These are phyloP conservation scores for Plusia festucae DNA, from an alignment of 2,888 invertebrate species.

Conservation along the genomic window DNA sequence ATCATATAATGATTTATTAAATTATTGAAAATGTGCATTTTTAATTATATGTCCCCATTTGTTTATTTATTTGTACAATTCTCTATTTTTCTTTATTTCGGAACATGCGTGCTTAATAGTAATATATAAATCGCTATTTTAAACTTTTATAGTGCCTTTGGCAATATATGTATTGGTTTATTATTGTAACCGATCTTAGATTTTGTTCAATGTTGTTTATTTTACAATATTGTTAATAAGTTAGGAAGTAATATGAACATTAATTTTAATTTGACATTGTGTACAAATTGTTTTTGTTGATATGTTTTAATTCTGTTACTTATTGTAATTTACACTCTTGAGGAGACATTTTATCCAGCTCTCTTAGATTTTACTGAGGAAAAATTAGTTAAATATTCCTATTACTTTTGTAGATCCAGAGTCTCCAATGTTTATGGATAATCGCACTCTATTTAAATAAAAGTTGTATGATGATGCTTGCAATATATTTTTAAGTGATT, in stretches of 20 bases:
- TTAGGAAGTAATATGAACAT: slow-evolving; percentile 19
- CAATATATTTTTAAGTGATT: slow-evolving; percentile 6
- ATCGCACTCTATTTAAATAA: slow-evolving; percentile 49
- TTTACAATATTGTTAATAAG: slow-evolving; percentile 40
- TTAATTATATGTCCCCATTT: not conserved
- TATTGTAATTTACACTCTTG: slow-evolving; percentile 37
- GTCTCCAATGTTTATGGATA: slow-evolving; percentile 16
- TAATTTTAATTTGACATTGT: slow-evolving; percentile 51
- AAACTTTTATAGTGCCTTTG: not conserved
- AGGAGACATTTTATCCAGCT: slow-evolving; percentile 31
- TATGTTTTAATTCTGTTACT: slow-evolving; percentile 57
- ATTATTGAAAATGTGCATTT: slow-evolving; percentile 1
- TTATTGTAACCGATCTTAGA: slow-evolving; percentile 19
- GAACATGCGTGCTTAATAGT: not conserved
- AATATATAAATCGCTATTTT: not conserved
- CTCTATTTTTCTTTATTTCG: not conserved
- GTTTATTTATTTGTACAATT: not conserved
- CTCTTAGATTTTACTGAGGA: slow-evolving; percentile 27
- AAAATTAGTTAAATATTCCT: slow-evolving; percentile 25
- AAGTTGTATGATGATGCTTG: slow-evolving; percentile 36
- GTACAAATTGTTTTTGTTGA: slow-evolving; percentile 59
- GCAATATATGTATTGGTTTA: slow-evolving; percentile 25
- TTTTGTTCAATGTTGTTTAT: slow-evolving; percentile 35
- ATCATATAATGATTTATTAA: not conserved
- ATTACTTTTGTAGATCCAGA: slow-evolving; percentile 22